These are phyloP conservation scores for Trypoxylus dichotomus DNA, from an alignment of 1,140 invertebrate species.

Conservation along the genomic window DNA sequence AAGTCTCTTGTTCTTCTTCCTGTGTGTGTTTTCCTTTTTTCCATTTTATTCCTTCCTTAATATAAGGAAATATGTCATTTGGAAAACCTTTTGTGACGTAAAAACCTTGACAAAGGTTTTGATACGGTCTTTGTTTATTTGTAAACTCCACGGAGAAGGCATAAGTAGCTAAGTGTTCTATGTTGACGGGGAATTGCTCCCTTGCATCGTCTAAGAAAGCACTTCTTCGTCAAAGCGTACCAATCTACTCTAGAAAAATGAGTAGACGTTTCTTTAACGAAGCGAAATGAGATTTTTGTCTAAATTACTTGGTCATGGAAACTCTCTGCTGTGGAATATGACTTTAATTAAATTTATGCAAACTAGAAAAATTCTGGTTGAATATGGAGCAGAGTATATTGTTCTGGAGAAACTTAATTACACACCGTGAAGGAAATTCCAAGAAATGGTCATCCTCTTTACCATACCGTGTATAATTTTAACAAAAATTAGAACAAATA, in stretches of 20 bases:
- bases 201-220: background rate
- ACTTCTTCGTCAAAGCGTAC: background rate
- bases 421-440: no score
- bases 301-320: background rate
- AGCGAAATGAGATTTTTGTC: background rate
- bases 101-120: background rate
- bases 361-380: background rate
- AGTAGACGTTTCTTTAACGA: background rate
- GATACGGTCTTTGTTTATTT: constrained; percentile 18
- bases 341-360: background rate
- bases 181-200: background rate
- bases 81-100: background rate
- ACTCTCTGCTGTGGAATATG: background rate
- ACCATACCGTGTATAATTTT: no score
- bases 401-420: no score
- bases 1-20: background rate
- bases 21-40: background rate
- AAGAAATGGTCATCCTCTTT: no score
- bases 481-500: no score
- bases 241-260: background rate
- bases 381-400: no score
- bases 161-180: constrained; percentile 19
- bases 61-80: constrained; percentile 22
- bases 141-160: background rate
- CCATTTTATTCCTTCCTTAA: constrained; percentile 6